Evolutionary conservation across 1,140 invertebrate genomes (phyloP), one percentile per base, ranked within the genome.

Genomic region (Drosophila ogumai): DNA sequence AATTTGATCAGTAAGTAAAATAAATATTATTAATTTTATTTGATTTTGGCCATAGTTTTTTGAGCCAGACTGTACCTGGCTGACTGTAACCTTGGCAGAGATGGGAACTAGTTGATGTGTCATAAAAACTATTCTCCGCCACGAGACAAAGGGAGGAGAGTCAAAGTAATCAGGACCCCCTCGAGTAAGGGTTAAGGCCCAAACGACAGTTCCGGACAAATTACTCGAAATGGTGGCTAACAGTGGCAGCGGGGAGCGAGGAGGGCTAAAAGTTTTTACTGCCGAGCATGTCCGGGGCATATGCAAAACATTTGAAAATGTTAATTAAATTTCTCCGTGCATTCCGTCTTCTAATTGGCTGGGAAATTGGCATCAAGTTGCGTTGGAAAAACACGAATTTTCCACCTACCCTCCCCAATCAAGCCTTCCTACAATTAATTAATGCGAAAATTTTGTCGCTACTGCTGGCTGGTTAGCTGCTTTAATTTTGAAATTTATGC

Each of bases 301-400:
- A 56, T 82, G 75, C 79, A 81, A 82, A 84, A 75, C 81, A 84
- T 84, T 84, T 84, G 65, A 85, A 85, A 84, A 84, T 84, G 81
- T 84, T 84, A 85, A 84, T 84, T 84, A 84, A 84, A 84, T 85
- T 84, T 84, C 79, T 85, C 76, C 38, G 59, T 82, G 77, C 81
- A 85, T 71, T 82, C 60, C 76, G 54, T 72, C 66, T 81, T 73
- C 77, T 85, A 85, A 84, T 80, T 84, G 81, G 81, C 46, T 57
- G 50, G 64, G 50, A 68, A 72, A 72, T 72, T 71, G 68, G 50
- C 68, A 72, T 58, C 17, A 41, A 32, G 31, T 12, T 15, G 60
- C 52, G 50, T 19, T 57, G 59, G 17, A 22, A 69, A 46, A 69
- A 67, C 61, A 69, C 47, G 47, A 38, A 13, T 44, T 66, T 43